Evolutionary conservation across 2,797 vertebrate species (phyloP), one percentile per base, ranked within the genome.

Genomic region (Phataginus tetradactyla): DNA sequence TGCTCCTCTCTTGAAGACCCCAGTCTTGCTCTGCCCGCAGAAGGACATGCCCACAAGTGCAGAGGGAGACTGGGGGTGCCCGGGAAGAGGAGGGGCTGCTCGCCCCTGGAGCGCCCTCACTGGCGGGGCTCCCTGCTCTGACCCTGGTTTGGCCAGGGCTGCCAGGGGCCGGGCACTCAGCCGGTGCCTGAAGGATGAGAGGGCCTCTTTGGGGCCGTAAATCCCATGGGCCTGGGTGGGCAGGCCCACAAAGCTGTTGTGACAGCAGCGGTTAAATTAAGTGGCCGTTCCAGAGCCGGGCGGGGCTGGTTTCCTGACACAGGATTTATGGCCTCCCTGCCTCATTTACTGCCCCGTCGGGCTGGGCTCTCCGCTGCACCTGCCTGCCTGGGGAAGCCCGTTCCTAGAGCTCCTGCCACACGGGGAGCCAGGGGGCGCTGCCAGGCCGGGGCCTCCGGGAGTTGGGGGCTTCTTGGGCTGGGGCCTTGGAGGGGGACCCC

Each of bases 211-310:
- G 77, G 42, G 84, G 87, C 51, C 17, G 15, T 96, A 93, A 98
- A 97, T 97, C 90, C 51, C 21, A 80, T 18, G 14, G 49, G 79
- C 84, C 95, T 96, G 96, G 94, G 96, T 15, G 59, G 96, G 91
- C 83, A 97, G 97, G 96, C 98, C 97, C 97, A 97, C 97, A 98
- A 97, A 98, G 94, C 95, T 94, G 77, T 97, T 97, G 94, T 98
- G 98, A 98, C 97, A 98, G 96, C 96, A 90, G 94, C 85, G 74
- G 97, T 98, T 98, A 96, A 98, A 98, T 97, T 96, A 98, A 97
- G 95, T 93, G 64, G 87, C 96, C 89, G 32, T 96, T 85, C 71
- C 72, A 53, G 94, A 98, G 77, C 87, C 55, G 0, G 2, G 77
- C 7, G 72, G 97, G 96, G 88, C 93, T 86, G 92, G 64, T 86